These are phyloP conservation scores for Lethrus apterus DNA, from an alignment of 1,140 invertebrate species.

Conservation along the genomic window DNA sequence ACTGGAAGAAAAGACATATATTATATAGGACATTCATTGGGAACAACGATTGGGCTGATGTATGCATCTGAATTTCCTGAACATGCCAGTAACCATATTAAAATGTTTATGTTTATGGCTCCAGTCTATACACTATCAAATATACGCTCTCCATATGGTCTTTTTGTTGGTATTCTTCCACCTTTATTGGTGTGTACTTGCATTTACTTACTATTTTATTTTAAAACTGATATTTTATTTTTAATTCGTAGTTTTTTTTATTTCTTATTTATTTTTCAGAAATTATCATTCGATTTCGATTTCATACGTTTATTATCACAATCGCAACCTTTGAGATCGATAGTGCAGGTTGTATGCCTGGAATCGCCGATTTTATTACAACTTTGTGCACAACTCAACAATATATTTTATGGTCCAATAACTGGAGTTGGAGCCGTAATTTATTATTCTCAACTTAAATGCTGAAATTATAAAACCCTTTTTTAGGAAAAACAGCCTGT, in stretches of 20 bases:
- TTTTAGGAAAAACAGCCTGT: conserved; percentile 33
- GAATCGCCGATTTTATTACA: conserved; percentile 31
- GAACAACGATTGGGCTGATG: conserved; percentile 40
- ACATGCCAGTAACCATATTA: conserved; percentile 30
- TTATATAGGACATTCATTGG: conserved; percentile 51
- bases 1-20: conserved; percentile 43
- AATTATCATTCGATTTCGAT: conserved; percentile 9
- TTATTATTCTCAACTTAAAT: conserved; percentile 16
- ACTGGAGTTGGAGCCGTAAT: conserved; percentile 30
- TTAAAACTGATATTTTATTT: background rate
- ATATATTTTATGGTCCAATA: conserved; percentile 32
- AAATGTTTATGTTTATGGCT: conserved; percentile 31
- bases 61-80: conserved; percentile 40
- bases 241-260: background rate
- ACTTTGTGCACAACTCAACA: conserved; percentile 29
- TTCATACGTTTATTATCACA: conserved; percentile 25
- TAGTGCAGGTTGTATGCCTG: conserved; percentile 23
- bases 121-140: conserved; percentile 33
- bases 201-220: conserved; percentile 1
- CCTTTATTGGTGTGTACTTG: conserved; percentile 31
- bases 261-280: conserved; percentile 5
- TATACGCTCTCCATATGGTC: conserved; percentile 28
- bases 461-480: background rate
- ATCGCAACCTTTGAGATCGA: conserved; percentile 21
- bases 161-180: conserved; percentile 16